Conservation (phyloP, 2,888 invertebrate genomes). For the Dermolepida albohirtum region DNA sequence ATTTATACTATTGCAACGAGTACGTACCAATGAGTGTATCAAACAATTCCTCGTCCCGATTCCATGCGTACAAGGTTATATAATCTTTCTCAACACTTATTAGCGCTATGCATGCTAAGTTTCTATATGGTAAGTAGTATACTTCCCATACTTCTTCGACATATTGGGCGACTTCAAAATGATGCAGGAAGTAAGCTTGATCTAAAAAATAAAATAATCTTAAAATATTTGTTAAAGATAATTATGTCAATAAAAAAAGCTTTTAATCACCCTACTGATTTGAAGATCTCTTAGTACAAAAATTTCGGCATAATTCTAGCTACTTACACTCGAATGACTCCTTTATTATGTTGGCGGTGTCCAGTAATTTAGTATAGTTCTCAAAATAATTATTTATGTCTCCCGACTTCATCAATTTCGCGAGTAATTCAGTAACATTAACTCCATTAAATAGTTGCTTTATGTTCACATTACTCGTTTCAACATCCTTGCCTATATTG, state of each 20-base stretch:
- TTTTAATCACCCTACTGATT: too few species aligned
- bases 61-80: constrained; percentile 9
- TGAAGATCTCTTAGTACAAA: too few species aligned
- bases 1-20: too few species aligned
- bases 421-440: constrained; percentile 57
- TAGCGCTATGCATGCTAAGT: background rate
- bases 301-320: too few species aligned
- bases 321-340: constrained; percentile 59
- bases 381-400: constrained; percentile 58
- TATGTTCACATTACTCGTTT: constrained; percentile 57
- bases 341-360: constrained; percentile 54
- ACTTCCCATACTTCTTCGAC: constrained; percentile 41
- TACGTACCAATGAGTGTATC: constrained; percentile 3
- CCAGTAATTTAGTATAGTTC: constrained; percentile 57
- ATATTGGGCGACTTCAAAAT: constrained; percentile 53
- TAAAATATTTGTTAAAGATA: background rate
- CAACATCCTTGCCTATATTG: constrained; percentile 56
- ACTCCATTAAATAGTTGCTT: constrained; percentile 57
- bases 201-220: constrained; percentile 52
- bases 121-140: constrained; percentile 4
- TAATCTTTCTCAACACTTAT: background rate
- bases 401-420: constrained; percentile 54
- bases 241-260: too few species aligned
- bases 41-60: background rate
- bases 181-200: constrained; percentile 56